These are phyloP conservation scores for Antedon mediterranea DNA, from an alignment of 53 echinoderm and acorn worm species.

Conservation along the genomic window DNA sequence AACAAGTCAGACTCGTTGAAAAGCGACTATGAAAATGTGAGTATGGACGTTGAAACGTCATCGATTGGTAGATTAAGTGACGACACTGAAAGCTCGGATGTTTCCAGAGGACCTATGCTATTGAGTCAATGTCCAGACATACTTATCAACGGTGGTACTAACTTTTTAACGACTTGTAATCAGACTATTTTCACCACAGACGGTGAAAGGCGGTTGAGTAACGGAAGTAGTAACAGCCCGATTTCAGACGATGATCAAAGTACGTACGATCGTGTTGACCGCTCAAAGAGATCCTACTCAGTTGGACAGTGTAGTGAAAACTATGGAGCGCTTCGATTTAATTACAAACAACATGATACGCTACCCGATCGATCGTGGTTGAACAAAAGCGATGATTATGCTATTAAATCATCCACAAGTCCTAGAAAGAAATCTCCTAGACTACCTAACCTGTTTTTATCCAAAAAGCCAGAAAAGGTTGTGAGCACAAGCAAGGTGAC, in stretches of 20 bases:
- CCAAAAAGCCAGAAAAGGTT: not conserved
- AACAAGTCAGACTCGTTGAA: not conserved
- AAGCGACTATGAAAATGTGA: not conserved
- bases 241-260: not conserved
- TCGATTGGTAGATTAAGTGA: not conserved
- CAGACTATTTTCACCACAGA: not conserved
- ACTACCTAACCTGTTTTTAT: not conserved
- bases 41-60: not conserved
- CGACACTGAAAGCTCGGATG: not conserved
- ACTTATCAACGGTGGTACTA: not conserved
- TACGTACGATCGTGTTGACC: not conserved
- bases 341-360: not conserved
- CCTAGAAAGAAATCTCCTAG: not conserved
- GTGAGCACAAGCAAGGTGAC: not conserved
- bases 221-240: not conserved
- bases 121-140: not conserved
- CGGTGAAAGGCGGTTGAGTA: not conserved
- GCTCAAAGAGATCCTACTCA: not conserved
- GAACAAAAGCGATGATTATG: not conserved
- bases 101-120: not conserved
- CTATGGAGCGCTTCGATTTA: not conserved
- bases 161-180: not conserved
- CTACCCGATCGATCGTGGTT: not conserved
- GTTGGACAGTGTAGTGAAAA: not conserved
- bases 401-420: not conserved